Evolutionary conservation across 2,888 invertebrate genomes (phyloP), one percentile per base, ranked within the genome.

Genomic region (Erebia epiphron): DNA sequence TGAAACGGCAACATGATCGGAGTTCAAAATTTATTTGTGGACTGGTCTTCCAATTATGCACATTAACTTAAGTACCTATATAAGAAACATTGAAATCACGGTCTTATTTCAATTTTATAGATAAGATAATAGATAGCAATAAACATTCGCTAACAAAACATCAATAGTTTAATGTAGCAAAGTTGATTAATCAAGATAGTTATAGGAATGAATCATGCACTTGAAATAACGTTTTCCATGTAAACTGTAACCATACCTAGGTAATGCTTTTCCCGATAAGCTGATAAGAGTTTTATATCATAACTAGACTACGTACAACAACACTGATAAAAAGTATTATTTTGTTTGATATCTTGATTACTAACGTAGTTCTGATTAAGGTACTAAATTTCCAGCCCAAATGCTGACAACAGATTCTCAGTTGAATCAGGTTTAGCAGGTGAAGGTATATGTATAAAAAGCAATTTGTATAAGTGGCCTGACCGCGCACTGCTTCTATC

Each of bases 191-290:
- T 54, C 54, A 54, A 54, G 54, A 18, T 54, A 54, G 54, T 18
- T 54, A 54, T 10, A 46, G 16, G n/a, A 56, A 63, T 68, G 68
- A 68, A 35, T 68, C 63, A 63, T 54, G 63, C 14, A 60, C 35
- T 68, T 64, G 54, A 43, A 57, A 63, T 35, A 69, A 62, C 62
- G 63, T 69, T 69, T 68, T 69, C 46, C 62, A 69, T 35, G 35
- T 46, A 67, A 21, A 16, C 43, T 69, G 61, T 35, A 54, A 61
- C 54, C 18, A 43, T 54, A n/a, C n/a, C n/a, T n/a, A n/a, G n/a
- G n/a, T n/a, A 63, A 46, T 35, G 56, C 26, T 69, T 63, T 57
- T 69, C 49, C 26, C 16, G 68, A 68, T 69, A 63, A 57, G 63
- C 56, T 68, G 68, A 69, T 63, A 69, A 63, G 18, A 64, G 52